phyloP scores from a whole-genome alignment of 2,797 vertebrate species.

The Antrozous pallidus region DNA sequence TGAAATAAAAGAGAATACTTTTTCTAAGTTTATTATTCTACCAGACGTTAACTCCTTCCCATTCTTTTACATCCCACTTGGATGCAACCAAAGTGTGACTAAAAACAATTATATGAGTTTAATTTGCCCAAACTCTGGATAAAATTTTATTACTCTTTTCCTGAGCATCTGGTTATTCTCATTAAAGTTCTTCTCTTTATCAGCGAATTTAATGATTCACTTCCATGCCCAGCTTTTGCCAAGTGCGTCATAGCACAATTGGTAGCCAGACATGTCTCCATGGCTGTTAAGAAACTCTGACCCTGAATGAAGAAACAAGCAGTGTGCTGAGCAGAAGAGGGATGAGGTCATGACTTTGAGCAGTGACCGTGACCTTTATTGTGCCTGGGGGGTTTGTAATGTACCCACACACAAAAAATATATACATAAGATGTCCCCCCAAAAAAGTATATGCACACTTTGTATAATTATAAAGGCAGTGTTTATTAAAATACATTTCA shows the following conservation, averaged over 20 bases:
- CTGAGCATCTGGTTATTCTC: constrained; percentile 57
- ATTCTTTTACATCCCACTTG: constrained; percentile 39
- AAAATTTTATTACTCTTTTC: constrained; percentile 51
- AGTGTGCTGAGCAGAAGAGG: not conserved
- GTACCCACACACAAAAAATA: not conserved
- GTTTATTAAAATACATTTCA: too few relatives aligned
- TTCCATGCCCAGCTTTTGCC: constrained; percentile 26
- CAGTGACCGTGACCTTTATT: not conserved
- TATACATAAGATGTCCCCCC: too few relatives aligned
- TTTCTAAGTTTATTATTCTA: constrained; percentile 38
- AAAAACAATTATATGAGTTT: constrained; percentile 51
- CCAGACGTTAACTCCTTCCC: constrained; percentile 37
- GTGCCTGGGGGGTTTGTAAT: not conserved
- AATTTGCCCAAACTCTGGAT: constrained; percentile 30
- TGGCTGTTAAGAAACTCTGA: constrained; percentile 18
- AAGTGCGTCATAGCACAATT: not conserved
- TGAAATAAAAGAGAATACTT: constrained; percentile 44
- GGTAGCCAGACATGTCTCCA: constrained; percentile 45
- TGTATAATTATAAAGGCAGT: too few relatives aligned
- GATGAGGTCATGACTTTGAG: not conserved
- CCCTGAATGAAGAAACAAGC: constrained; percentile 8
- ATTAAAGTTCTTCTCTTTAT: constrained; percentile 60
- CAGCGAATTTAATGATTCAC: constrained; percentile 48
- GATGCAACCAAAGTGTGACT: not conserved
- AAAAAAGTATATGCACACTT: too few relatives aligned